These are phyloP conservation scores for Caerostris darwini DNA, from an alignment of 1,140 invertebrate species.

Conservation along the genomic window DNA sequence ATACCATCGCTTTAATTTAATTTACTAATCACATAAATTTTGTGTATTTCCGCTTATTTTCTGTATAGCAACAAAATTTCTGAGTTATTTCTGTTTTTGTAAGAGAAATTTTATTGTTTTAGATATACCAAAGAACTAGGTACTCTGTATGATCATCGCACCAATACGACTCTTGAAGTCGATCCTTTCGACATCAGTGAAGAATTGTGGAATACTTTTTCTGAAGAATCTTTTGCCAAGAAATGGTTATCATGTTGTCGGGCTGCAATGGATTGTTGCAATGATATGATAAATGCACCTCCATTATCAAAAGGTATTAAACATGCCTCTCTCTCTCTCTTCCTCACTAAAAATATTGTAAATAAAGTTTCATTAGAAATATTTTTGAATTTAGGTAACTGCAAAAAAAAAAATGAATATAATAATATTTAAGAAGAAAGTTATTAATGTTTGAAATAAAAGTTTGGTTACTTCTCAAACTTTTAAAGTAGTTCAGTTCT, in stretches of 20 bases:
- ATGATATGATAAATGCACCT: slow-evolving; percentile 75
- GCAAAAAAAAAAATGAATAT: no score
- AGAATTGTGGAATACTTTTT: slow-evolving; percentile 78
- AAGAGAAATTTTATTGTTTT: not conserved
- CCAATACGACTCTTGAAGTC: not conserved
- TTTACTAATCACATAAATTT: no score
- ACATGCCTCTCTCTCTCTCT: not conserved
- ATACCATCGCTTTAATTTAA: no score
- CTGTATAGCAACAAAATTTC: no score
- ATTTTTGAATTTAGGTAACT: no score
- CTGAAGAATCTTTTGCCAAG: slow-evolving; percentile 63
- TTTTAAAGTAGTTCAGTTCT: no score
- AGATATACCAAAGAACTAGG: slow-evolving; percentile 20
- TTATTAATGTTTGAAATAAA: no score
- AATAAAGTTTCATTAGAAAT: no score
- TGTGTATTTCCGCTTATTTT: no score
- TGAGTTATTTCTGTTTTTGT: no score
- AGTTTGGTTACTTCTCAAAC: no score
- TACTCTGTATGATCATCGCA: not conserved
- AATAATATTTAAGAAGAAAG: no score
- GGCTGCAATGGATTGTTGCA: slow-evolving; percentile 80
- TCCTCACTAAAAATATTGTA: not conserved
- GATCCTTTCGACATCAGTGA: slow-evolving; percentile 32
- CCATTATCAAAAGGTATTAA: not conserved
- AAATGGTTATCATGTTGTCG: slow-evolving; percentile 80